Evolutionary conservation across 2,888 invertebrate species (phyloP), one percentile per base, ranked within the genome.

Genomic region (Sclerodermus sp.): DNA sequence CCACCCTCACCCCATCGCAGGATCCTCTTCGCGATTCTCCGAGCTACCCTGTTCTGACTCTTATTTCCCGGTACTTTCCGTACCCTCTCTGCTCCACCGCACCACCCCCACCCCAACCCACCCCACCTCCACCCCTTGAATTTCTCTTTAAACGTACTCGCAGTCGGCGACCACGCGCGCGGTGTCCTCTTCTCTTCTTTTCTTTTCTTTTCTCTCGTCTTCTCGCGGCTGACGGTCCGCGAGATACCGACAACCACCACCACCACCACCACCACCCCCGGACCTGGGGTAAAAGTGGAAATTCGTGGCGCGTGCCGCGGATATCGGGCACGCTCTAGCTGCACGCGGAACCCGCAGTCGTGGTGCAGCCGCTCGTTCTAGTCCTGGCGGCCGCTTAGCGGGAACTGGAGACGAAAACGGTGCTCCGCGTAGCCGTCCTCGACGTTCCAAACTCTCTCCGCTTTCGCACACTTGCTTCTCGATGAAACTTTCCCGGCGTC

Each of bases 341-440:
- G 29, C 60, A 15, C 29, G 32, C 34, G 41, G 37, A 40, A 42
- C 45, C 55, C 57, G 57, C 57, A 57, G 53, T 52, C 45, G 41
- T 18, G 4, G 23, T 23, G 46, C 51, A 49, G 37, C 49, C 47
- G 57, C 45, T 62, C 65, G 68, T 64, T 73, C 73, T 68, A 73
- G 69, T 68, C 74, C 70, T 68, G 69, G 70, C 75, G 75, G 70
- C 74, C 75, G 76, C 74, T 72, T 70, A 70, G 75, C 76, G 75
- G 74, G 70, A 74, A 74, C 74, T 74, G 71, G 67, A 63, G 67
- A 58, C 64, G 68, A 64, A 63, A 8, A 23, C 66, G 57, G 53
- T 60, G 62, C 57, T 57, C 58, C 60, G 55, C 61, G 55, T 57
- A 58, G 49, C 59, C 55, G 55, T 55, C 47, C 62, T 61, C 58